Evolutionary conservation across 2,888 invertebrate species (phyloP).

Genomic region (Tenthredo distinguenda): DNA sequence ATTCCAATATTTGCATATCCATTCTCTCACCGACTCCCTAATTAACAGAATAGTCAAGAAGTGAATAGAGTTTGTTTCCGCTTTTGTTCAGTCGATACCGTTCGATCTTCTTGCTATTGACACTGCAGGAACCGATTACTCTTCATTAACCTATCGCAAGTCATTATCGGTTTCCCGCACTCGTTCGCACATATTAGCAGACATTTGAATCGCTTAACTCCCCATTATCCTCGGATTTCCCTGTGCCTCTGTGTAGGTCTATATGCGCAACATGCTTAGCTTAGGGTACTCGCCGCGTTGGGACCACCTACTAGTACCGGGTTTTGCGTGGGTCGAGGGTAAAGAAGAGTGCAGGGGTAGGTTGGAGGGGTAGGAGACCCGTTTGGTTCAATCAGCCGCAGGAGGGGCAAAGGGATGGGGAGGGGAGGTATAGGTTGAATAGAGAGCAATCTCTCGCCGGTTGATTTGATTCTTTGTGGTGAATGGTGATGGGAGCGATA

Average conservation of each 20-base stretch:
- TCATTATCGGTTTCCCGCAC: not conserved
- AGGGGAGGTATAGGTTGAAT: slow-evolving; percentile 61
- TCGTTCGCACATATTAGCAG: slow-evolving; percentile 22
- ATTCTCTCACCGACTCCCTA: not conserved
- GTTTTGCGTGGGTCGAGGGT: slow-evolving; percentile 27
- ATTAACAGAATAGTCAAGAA: not conserved
- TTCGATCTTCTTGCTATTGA: slow-evolving; percentile 7
- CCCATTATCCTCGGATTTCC: slow-evolving; percentile 41
- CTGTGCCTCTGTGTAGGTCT: slow-evolving; percentile 5
- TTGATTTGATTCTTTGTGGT: slow-evolving; percentile 73
- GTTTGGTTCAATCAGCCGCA: slow-evolving; percentile 69
- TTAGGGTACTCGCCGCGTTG: slow-evolving; percentile 35
- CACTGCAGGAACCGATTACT: not conserved
- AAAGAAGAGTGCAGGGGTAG: not conserved
- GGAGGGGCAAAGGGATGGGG: slow-evolving; percentile 65
- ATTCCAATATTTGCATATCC: not conserved
- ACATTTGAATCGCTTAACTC: slow-evolving; percentile 47
- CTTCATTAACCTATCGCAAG: slow-evolving; percentile 14
- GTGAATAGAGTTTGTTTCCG: not conserved
- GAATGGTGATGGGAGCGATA: slow-evolving; percentile 73
- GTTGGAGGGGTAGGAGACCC: slow-evolving; percentile 25
- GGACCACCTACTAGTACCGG: slow-evolving; percentile 33
- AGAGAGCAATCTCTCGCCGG: slow-evolving; percentile 67
- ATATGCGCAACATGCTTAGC: slow-evolving; percentile 32
- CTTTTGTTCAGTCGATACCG: not conserved